Base-by-base conservation (phyloP, 2,888 invertebrate genomes). In the Acrocyrtus sp. region DNA sequence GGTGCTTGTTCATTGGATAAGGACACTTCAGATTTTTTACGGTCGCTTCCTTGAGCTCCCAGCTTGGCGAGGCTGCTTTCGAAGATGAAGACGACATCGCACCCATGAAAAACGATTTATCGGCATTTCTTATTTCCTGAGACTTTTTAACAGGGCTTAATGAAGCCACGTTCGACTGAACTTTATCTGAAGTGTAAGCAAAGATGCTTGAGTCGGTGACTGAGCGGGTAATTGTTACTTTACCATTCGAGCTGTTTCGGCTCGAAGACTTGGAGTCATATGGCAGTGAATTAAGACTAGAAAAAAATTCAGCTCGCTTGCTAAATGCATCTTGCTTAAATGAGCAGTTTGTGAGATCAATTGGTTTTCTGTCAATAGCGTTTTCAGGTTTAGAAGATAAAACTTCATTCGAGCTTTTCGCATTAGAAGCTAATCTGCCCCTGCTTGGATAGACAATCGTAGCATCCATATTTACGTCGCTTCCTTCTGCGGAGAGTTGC, bases 251-350 rank as follows among this genome's bases (percentile, higher is more conserved):
- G 54, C 24, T 60, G 54, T 47, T 60, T 53, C 43, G 26, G 29
- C 43, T 50, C 21, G 21, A 43, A 41, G 68, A 21, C 48, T 57
- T 62, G 5, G 58, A 68, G 21, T 67, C 60, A 66, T 72, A 67
- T 41, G 81, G 78, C 77, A 79, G 78, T 78, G 81, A 70, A 58
- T 78, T 75, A 53, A 78, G 79, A 81, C 79, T 81, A 81, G 79
- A 78, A 62, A 78, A 72, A 60, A 48, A 50, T 51, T 39, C 53
- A 53, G 68, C 56, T 56, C 65, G 53, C 26, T 62, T 34, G 29
- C 39, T 54, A 43, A 58, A 57, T 22, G 67, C 17, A 54, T 56
- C 56, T n/a, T 66, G 54, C 47, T 26, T 70, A 22, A 34, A 56
- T 72, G 67, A 67, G 67, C 66, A 60, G 22, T 48, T 51, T 53